These are phyloP conservation scores for Phenacoccus solenopsis DNA, from an alignment of 1,140 invertebrate species.

Conservation along the genomic window DNA sequence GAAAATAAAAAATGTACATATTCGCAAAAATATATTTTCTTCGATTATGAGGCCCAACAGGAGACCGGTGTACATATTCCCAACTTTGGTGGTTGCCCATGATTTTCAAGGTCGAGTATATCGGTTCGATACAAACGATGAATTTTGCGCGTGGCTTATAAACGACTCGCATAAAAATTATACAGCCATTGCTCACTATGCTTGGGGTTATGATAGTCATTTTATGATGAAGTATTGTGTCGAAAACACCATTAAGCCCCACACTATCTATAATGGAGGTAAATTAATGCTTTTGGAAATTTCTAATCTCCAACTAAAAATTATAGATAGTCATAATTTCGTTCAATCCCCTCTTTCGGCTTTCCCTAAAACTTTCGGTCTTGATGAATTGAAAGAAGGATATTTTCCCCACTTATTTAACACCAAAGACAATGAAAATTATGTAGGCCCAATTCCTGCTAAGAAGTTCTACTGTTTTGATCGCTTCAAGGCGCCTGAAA, in stretches of 20 bases:
- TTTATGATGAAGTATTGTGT: constrained; percentile 17
- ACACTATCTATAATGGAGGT: constrained; percentile 4
- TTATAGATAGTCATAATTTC: constrained; percentile 17
- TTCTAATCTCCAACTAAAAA: background rate
- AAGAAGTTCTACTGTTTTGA: constrained; percentile 20
- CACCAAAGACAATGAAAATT: constrained; percentile 21
- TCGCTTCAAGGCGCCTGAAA: background rate
- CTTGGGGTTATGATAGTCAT: background rate
- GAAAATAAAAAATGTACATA: constrained; percentile 14
- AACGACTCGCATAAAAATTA: background rate
- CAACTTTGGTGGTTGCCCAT: constrained; percentile 8
- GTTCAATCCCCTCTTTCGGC: background rate
- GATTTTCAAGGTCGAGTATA: constrained; percentile 3
- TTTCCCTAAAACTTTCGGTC: constrained; percentile 16
- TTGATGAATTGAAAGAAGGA: constrained; percentile 20
- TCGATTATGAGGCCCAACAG: constrained; percentile 13
- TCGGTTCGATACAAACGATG: constrained; percentile 5
- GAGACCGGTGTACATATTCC: constrained; percentile 12
- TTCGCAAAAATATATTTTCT: constrained; percentile 13
- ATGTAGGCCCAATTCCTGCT: constrained; percentile 18
- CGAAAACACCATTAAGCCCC: constrained; percentile 12
- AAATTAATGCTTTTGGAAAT: constrained; percentile 18
- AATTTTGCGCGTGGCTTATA: constrained; percentile 18
- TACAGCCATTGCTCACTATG: constrained; percentile 18
- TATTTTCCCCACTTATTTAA: constrained; percentile 21